Evolutionary conservation across 2,888 invertebrate species (phyloP).

Genomic region (Rhimphoctona megacephalus): DNA sequence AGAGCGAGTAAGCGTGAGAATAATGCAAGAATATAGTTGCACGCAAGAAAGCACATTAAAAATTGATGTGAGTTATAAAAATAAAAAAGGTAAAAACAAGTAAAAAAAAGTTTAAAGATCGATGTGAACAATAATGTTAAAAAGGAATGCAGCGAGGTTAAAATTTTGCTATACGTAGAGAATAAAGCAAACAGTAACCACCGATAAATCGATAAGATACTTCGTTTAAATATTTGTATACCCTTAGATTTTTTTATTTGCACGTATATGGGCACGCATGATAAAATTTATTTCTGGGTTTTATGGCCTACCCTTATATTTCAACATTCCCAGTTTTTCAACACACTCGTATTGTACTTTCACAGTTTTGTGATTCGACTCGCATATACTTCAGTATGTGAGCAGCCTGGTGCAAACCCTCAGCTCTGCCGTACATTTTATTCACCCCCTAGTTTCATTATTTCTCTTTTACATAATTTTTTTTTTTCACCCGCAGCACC

Average conservation of each 20-base stretch:
- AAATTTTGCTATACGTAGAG: neutral
- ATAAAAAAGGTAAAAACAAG: neutral
- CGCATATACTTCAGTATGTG: neutral
- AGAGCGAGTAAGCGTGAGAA: neutral
- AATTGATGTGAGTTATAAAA: neutral
- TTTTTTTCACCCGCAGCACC: slow-evolving; percentile 6
- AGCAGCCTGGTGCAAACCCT: neutral
- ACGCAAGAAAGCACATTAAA: neutral
- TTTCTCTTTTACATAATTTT: neutral
- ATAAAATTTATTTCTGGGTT: neutral
- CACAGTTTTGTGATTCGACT: neutral
- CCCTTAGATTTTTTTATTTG: slow-evolving; percentile 1
- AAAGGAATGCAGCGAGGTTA: neutral
- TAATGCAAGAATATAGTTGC: neutral
- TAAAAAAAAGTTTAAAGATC: neutral
- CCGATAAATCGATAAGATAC: neutral
- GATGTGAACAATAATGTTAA: neutral
- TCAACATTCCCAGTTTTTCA: neutral
- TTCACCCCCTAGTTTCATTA: neutral
- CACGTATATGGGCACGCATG: neutral
- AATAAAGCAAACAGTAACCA: neutral
- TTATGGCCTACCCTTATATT: slow-evolving; percentile 12
- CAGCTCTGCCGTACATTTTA: neutral
- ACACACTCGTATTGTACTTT: neutral
- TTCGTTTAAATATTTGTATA: neutral